Evolutionary conservation across 2,888 invertebrate species (phyloP), one percentile per base, ranked within the genome.

Genomic region (Polydrusus tereticollis): DNA sequence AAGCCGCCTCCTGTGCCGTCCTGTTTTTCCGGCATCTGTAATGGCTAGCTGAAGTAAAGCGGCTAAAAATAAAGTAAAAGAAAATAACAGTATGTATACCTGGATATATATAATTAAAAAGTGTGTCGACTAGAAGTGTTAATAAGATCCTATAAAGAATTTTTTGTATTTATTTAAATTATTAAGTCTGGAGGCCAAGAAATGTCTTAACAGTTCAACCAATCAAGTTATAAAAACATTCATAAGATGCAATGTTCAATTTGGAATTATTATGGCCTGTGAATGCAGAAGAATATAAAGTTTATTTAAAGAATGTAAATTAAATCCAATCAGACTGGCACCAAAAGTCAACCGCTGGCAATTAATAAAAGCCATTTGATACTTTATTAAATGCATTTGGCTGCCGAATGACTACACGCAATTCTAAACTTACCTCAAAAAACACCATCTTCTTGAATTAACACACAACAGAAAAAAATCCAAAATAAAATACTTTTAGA

Each of bases 21-120:
- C 16, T 73, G 73, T 23, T 73, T 73, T 60, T 73, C 73, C 45
- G 73, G 73, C 73, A 73, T 73, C 59, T 47, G 41, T 69, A 64
- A 29, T 52, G 33, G 62, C 55, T 62, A 69, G 21, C 68, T 62
- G 52, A 26, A 6, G 43, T 20, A 16, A 0, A 29, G n/a, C n/a
- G 10, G 45, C 33, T 33, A 8, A 16, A 63, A 47, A 33, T n/a
- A n/a, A n/a, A n/a, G n/a, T n/a, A n/a, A 47, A 14, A 43, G n/a
- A n/a, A 33, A 1, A 45, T 43, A 45, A 45, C 14, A 36, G 36
- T 12, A 36, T 36, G 36, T 12, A 36, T 7, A 36, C n/a, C n/a
- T n/a, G n/a, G n/a, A n/a, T n/a, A n/a, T n/a, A n/a, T n/a, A n/a
- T n/a, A n/a, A n/a, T n/a, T n/a, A n/a, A n/a, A n/a, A n/a, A n/a